Conservation (phyloP, 1,140 invertebrate species). For the Venustaconcha ellipsiformis region DNA sequence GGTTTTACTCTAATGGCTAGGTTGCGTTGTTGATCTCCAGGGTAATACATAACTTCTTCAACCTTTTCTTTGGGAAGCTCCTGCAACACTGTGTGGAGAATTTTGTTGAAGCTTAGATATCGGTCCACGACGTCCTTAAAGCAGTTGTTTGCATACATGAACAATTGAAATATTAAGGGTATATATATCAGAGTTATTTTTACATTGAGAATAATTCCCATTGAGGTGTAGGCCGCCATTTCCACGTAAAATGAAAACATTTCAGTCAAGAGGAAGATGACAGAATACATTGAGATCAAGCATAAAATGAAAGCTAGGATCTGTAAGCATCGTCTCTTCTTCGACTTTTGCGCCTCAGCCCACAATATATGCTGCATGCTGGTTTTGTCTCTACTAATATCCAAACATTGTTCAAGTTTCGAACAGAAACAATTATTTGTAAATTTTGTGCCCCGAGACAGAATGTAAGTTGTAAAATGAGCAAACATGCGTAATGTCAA, state of each 20-base stretch:
- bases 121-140: constrained; percentile 41
- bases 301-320: constrained; percentile 35
- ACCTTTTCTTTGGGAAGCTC: constrained; percentile 25
- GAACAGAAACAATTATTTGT: neutral
- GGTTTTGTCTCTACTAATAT: neutral
- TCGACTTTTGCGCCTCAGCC: neutral
- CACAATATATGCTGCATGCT: neutral
- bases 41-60: constrained; percentile 27
- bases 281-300: constrained; percentile 45
- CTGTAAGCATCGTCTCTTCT: constrained; percentile 23
- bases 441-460: constrained; percentile 9
- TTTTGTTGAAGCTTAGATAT: constrained; percentile 50
- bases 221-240: constrained; percentile 46
- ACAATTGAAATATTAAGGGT: constrained; percentile 40
- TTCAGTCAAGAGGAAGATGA: constrained; percentile 49
- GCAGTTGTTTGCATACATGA: constrained; percentile 42
- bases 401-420: neutral
- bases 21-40: constrained; percentile 37
- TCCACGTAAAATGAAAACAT: constrained; percentile 47
- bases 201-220: constrained; percentile 56
- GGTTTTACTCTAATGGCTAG: constrained; percentile 26
- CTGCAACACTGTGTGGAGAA: constrained; percentile 19
- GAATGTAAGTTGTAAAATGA: constrained; percentile 41
- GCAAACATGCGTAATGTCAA: constrained; percentile 34
- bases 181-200: constrained; percentile 39